Evolutionary conservation across 1,140 invertebrate genomes (phyloP), one percentile per base, ranked within the genome.

Genomic region (Drosophila kanapiae): DNA sequence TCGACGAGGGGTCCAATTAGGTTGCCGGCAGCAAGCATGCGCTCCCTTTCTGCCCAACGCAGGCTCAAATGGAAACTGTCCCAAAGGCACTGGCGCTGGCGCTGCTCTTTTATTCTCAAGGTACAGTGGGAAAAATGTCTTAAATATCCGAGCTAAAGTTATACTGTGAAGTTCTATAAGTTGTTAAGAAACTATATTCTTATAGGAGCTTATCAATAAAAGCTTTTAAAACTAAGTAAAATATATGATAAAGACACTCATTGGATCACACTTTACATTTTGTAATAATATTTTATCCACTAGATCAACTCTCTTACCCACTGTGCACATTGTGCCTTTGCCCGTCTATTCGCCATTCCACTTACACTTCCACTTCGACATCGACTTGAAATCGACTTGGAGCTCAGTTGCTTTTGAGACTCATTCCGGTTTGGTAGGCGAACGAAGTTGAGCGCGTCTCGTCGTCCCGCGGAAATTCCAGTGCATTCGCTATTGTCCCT

Each of bases 351-450:
- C 35, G 37, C 64, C 61, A 56, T 59, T 57, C 62, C 74, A 48
- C 53, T 54, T 69, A 47, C 35, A 62, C 61, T 59, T 61, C 62
- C 60, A 49, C 51, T 53, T 68, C 51, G 29, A 61, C 61, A 65
- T 62, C 60, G 42, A 71, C 61, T 80, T 43, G 67, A 45, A 31
- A 51, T 33, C 48, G 48, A 67, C 61, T 68, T 54, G 47, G 29
- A 47, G 76, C 62, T 75, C 70, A 75, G 78, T 81, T 53, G 54
- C 62, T 56, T 59, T 68, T 67, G 63, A 69, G 64, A 76, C 49
- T 91, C 86, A 92, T 82, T 92, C 91, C 91, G 91, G 91, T 92
- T 92, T 91, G 91, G 68, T 71, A 86, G 75, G 74, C 77, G 56
- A 85, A 75, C 85, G 79, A 62, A 61, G 82, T 76, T 78, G 75